Conservation (phyloP, 64 coral and sea anemone genomes). For the Stichodactyla helianthus region DNA sequence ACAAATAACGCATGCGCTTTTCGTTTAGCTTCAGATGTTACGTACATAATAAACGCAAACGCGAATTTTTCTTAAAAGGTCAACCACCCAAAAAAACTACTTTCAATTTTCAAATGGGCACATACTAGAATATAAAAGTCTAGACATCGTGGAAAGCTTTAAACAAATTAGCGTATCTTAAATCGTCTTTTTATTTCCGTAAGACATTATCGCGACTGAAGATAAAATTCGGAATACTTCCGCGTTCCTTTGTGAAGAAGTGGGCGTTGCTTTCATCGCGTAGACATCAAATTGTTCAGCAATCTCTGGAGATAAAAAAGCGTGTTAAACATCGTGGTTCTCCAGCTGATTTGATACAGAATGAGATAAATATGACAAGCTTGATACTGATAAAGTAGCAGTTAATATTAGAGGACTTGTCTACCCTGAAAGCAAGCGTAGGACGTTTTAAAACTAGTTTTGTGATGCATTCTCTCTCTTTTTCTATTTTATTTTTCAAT, state of each 20-base stretch:
- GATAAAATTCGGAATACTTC: background rate
- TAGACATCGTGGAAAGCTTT: too few relatives aligned
- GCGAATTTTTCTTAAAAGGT: background rate
- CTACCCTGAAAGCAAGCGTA: too few relatives aligned
- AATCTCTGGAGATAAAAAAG: background rate
- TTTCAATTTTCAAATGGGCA: background rate
- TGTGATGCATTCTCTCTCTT: too few relatives aligned
- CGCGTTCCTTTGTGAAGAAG: background rate
- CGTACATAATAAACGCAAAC: background rate
- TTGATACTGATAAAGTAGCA: too few relatives aligned
- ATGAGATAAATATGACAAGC: background rate
- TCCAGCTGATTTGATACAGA: background rate
- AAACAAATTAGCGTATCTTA: too few relatives aligned
- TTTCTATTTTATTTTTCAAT: too few relatives aligned
- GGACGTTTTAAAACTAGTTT: too few relatives aligned
- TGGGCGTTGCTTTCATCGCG: background rate
- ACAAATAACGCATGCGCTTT: background rate
- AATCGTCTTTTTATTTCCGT: background rate
- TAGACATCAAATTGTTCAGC: background rate
- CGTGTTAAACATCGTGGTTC: background rate
- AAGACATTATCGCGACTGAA: background rate
- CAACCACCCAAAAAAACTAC: background rate
- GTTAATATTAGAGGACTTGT: too few relatives aligned
- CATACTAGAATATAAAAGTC: too few relatives aligned
- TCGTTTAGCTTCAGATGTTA: background rate